Conservation (phyloP, 2,113 vertebrate species). For the Ciconia boyciana region DNA sequence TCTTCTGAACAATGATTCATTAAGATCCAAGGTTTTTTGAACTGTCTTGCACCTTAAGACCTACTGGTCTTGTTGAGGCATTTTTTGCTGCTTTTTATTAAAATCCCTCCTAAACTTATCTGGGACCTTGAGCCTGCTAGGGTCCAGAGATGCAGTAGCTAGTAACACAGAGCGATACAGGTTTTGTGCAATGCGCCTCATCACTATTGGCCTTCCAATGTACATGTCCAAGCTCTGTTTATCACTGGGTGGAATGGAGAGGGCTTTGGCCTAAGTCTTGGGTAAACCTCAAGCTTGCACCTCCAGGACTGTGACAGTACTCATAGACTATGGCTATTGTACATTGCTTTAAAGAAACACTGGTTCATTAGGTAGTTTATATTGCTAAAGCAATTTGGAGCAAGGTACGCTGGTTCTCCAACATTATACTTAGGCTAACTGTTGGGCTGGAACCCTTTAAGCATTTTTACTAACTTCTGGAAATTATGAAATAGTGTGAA, state of each 20-base stretch:
- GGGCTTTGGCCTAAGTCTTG: not conserved
- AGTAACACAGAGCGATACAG: no score
- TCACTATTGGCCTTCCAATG: not conserved
- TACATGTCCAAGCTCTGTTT: not conserved
- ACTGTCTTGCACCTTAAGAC: not conserved
- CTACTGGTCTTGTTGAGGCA: not conserved
- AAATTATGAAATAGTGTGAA: not conserved
- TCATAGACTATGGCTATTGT: not conserved
- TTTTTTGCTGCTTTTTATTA: not conserved
- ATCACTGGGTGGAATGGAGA: not conserved
- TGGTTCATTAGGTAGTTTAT: not conserved
- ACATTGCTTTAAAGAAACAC: not conserved
- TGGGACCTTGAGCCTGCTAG: not conserved
- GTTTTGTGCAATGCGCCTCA: not conserved
- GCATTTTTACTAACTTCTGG: not conserved
- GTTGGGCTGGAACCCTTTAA: not conserved
- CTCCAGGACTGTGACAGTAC: not conserved
- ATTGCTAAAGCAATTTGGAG: not conserved
- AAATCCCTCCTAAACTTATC: not conserved
- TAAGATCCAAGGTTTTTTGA: not conserved
- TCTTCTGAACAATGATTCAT: not conserved
- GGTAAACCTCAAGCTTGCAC: not conserved
- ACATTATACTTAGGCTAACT: not conserved
- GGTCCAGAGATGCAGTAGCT: not conserved
- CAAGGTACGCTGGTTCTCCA: accelerated